Conservation (phyloP, 2,888 invertebrate genomes). For the Pyrrhosoma nymphula region DNA sequence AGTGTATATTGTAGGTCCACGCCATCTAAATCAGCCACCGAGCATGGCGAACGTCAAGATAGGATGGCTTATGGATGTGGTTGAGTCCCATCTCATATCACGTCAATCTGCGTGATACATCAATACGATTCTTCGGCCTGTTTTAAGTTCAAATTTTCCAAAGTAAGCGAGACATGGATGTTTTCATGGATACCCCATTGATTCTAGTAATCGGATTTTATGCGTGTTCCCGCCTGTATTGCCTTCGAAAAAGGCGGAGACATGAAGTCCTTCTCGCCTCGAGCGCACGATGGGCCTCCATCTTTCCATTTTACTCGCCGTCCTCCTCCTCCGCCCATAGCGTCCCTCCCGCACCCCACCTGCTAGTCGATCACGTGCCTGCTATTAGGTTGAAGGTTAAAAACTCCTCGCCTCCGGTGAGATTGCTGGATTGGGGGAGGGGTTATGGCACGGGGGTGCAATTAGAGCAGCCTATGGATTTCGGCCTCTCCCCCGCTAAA, state of each 20-base stretch:
- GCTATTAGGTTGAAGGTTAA: slow-evolving; percentile 25
- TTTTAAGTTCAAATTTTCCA: no score
- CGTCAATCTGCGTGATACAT: no score
- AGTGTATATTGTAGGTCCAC: no score
- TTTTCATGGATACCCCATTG: neutral
- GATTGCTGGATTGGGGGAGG: neutral
- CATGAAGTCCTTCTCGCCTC: no score
- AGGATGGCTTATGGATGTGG: no score
- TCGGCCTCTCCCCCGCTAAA: neutral
- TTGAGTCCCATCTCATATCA: no score
- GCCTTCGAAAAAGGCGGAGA: no score
- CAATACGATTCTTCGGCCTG: no score
- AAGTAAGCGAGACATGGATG: neutral
- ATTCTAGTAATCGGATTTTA: no score
- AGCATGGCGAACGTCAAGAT: no score
- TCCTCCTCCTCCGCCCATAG: neutral
- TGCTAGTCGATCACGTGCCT: slow-evolving; percentile 13
- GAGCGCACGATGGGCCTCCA: neutral
- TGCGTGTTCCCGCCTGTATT: no score
- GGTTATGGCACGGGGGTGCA: neutral
- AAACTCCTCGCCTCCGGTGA: slow-evolving; percentile 14
- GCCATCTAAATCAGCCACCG: no score
- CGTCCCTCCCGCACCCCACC: neutral
- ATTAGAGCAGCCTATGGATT: slow-evolving; percentile 54
- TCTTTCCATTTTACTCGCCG: neutral